These are phyloP conservation scores for Ormyrus nitidulus DNA, from an alignment of 2,888 invertebrate species.

Conservation along the genomic window DNA sequence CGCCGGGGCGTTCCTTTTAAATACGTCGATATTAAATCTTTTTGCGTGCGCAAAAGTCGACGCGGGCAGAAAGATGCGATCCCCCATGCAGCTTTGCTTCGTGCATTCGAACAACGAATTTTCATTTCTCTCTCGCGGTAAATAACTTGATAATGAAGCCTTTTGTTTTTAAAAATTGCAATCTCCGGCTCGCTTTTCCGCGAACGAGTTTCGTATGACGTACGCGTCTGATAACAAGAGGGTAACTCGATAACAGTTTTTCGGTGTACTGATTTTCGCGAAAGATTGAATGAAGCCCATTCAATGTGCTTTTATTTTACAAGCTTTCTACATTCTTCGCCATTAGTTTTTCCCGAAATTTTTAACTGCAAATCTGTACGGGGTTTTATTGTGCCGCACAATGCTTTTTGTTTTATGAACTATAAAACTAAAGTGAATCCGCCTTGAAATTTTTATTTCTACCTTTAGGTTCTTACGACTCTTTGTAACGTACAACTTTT, in stretches of 20 bases:
- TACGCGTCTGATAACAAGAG: slow-evolving; percentile 8
- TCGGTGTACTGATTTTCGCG: slow-evolving; percentile 5
- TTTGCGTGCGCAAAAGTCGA: no score
- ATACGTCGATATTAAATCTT: no score
- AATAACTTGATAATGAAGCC: no score
- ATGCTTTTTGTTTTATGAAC: slow-evolving; percentile 10
- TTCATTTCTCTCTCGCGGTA: no score
- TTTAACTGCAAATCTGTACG: slow-evolving; percentile 11
- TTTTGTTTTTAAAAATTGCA: neutral
- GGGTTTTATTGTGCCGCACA: neutral
- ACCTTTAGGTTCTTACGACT: neutral
- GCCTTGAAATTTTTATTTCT: neutral
- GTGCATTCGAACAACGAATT: no score
- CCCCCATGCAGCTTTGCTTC: no score
- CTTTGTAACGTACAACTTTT: no score
- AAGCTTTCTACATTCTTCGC: slow-evolving; percentile 9
- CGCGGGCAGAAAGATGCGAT: no score
- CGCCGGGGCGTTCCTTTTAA: no score
- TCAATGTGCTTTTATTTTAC: slow-evolving; percentile 14
- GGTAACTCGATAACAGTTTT: slow-evolving; percentile 33
- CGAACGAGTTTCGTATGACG: neutral
- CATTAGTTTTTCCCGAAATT: slow-evolving; percentile 36
- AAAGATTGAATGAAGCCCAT: slow-evolving; percentile 7
- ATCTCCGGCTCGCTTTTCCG: neutral
- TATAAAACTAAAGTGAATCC: slow-evolving; percentile 8